phyloP scores from a whole-genome alignment of 2,113 vertebrate genomes.

The Spilogale gracilis region DNA sequence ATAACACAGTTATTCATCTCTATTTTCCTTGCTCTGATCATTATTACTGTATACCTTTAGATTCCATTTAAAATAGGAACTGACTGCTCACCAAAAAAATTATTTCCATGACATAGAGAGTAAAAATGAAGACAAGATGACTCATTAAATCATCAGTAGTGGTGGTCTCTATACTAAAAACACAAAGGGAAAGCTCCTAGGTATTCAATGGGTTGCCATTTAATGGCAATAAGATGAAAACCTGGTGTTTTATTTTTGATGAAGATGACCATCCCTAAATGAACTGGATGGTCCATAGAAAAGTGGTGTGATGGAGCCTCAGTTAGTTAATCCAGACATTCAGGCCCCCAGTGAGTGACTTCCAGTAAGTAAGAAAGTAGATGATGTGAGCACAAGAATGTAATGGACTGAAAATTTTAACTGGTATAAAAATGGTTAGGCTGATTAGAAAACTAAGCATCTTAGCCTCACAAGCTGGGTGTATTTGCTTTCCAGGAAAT shows the following conservation, averaged over 20 bases:
- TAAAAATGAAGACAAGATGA: neutral
- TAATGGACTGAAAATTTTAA: neutral
- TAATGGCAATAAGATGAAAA: neutral
- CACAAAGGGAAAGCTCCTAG: neutral
- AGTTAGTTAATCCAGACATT: neutral
- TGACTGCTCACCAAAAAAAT: neutral
- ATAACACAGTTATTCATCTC: neutral
- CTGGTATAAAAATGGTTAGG: neutral
- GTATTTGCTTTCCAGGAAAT: slow-evolving; percentile 7
- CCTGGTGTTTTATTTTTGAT: neutral
- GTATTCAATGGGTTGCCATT: neutral
- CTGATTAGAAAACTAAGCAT: neutral
- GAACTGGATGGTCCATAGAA: neutral
- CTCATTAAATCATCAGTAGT: neutral
- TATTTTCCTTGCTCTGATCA: neutral
- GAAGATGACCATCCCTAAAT: neutral
- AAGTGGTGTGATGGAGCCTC: neutral
- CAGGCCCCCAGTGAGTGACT: neutral
- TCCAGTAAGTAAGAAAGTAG: neutral
- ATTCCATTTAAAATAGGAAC: neutral
- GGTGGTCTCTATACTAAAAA: neutral
- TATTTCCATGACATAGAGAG: neutral
- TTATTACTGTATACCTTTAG: neutral
- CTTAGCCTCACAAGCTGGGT: neutral
- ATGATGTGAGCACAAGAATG: neutral